Percentiles rank a stretch among this genome's conserved stretches.
Conservation (phyloP, 2,888 invertebrate genomes). For the Coenonympha glycerion region DNA sequence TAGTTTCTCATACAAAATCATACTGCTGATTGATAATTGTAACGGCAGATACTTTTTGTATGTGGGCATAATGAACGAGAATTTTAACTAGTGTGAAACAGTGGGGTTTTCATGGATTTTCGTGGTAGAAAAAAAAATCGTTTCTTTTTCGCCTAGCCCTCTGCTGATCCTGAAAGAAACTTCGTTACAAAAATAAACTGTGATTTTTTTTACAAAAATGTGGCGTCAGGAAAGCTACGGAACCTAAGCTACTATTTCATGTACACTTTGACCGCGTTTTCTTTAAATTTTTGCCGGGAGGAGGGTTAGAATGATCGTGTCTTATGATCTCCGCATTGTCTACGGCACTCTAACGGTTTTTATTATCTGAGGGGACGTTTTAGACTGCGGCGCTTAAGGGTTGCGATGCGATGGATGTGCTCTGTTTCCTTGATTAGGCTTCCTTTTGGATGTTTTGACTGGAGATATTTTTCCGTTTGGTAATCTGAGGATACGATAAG, state of each 20-base stretch:
- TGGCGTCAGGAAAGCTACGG: background rate
- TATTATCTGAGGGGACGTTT: conserved; percentile 70
- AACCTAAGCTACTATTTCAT: background rate
- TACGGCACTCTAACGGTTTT: conserved; percentile 65
- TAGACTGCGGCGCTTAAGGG: conserved; percentile 63
- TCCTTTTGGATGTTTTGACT: background rate
- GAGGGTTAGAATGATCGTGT: conserved; percentile 31
- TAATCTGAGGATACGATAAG: too few relatives aligned
- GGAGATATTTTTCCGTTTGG: background rate
- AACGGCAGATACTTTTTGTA: too few relatives aligned
- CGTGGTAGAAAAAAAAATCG: too few relatives aligned
- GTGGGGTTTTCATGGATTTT: too few relatives aligned
- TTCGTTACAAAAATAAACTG: too few relatives aligned
- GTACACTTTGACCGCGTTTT: conserved; percentile 10
- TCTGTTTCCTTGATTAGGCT: conserved; percentile 27
- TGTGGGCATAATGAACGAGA: too few relatives aligned
- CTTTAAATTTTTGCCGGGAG: conserved; percentile 10
- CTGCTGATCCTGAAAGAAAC: too few relatives aligned
- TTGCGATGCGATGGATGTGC: conserved; percentile 39
- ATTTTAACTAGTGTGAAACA: too few relatives aligned
- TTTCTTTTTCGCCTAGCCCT: too few relatives aligned
- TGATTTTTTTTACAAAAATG: too few relatives aligned
- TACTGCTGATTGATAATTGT: too few relatives aligned
- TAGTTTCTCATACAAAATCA: too few relatives aligned
- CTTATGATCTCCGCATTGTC: conserved; percentile 65